These are phyloP conservation scores for Cichladusa arquata DNA, from an alignment of 2,113 vertebrate genomes.

Conservation along the genomic window DNA sequence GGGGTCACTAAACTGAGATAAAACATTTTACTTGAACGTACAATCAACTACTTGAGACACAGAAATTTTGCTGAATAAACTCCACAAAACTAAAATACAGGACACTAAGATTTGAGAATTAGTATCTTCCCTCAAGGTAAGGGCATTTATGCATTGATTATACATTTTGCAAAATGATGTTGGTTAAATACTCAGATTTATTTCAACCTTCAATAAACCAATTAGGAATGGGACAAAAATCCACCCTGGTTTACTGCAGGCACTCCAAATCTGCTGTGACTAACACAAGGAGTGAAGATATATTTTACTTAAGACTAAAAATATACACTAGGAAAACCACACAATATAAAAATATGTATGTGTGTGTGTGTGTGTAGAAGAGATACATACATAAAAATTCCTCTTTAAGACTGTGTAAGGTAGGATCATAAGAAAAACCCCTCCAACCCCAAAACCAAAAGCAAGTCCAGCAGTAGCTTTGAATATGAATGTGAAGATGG, in stretches of 20 bases:
- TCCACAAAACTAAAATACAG: not conserved
- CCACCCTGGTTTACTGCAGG: not conserved
- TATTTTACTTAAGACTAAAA: not conserved
- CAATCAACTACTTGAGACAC: not conserved
- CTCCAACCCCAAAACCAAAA: not conserved
- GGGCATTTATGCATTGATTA: not conserved
- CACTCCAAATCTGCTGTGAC: not conserved
- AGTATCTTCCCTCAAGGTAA: not conserved
- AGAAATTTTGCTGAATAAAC: not conserved
- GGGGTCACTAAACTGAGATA: not conserved
- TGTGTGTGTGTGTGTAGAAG: not conserved
- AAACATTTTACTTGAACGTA: not conserved
- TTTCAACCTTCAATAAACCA: not conserved
- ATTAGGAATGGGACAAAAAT: not conserved
- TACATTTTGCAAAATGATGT: not conserved
- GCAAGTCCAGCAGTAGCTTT: not conserved
- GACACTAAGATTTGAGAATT: not conserved
- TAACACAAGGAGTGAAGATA: not conserved
- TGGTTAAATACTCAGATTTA: not conserved
- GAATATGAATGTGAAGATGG: not conserved
- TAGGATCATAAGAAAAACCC: not conserved
- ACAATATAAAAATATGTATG: accelerated
- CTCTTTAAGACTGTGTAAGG: not conserved
- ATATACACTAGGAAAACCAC: not conserved
- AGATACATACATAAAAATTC: not conserved